A percentile compares a stretch with the other conserved stretches of the same genome.
Evolutionary conservation across 2,888 invertebrate species (phyloP).

Genomic region (Colostygia pectinataria): DNA sequence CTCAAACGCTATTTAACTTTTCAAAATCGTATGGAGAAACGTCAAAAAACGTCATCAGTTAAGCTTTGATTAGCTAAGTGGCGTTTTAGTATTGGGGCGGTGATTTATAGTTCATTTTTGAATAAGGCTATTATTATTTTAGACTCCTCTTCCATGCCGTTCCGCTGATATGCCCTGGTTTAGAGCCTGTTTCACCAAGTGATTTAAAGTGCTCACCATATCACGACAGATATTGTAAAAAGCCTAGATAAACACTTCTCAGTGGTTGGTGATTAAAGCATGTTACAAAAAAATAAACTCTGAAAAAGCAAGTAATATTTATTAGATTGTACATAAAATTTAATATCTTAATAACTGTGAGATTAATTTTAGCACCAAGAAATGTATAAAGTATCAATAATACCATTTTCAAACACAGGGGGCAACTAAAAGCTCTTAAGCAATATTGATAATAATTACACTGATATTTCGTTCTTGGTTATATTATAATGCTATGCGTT

Average conservation of each 20-base stretch:
- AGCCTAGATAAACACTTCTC: neutral
- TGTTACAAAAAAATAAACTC: conserved; percentile 4
- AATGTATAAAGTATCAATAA: conserved; percentile 2
- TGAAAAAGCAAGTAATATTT: conserved; percentile 11
- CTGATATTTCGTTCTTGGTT: too few species aligned
- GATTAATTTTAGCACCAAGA: conserved; percentile 4
- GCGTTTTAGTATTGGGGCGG: too few species aligned
- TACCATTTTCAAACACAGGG: neutral
- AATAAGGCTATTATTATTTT: too few species aligned
- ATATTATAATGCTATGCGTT: too few species aligned
- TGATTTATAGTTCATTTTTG: too few species aligned
- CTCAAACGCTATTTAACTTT: too few species aligned
- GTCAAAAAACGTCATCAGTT: too few species aligned
- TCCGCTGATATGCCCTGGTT: too few species aligned
- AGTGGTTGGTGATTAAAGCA: conserved; percentile 8
- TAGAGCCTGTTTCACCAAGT: neutral
- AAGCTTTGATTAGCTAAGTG: too few species aligned
- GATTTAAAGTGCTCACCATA: neutral
- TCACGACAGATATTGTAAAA: neutral
- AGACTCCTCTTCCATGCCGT: too few species aligned
- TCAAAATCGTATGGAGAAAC: too few species aligned
- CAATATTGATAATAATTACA: too few species aligned
- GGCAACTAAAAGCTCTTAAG: neutral
- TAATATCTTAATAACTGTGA: conserved; percentile 8
- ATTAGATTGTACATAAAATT: conserved; percentile 19